Evolutionary conservation across 2,797 vertebrate genomes (phyloP), one percentile per base, ranked within the genome.

Genomic region (Cottoperca gobio): DNA sequence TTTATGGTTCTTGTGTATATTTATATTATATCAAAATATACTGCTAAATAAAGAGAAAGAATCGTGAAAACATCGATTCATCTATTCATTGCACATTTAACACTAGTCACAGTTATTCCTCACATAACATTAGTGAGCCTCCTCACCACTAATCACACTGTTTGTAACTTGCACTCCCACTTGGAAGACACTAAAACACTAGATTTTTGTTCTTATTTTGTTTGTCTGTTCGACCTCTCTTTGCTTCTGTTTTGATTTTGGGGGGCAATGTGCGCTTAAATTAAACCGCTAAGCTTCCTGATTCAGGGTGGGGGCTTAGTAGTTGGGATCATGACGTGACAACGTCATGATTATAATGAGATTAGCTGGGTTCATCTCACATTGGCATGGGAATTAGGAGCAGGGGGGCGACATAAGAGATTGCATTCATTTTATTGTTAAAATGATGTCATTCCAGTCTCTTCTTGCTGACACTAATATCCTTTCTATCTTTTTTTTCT

Each of bases 401-500:
- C 37, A 37, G 43, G 70, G 70, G 46, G 62, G 79, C 71, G 4
- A 84, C 85, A 84, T 86, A 48, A 91, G 82, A 93, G 90, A 93
- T 94, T 95, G 93, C 94, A 94, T 94, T 95, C 94, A 95, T 95
- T 96, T 95, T 95, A 94, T 93, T 95, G 95, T 95, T 94, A 93
- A 95, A 95, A 95, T 95, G 93, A 95, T 95, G 95, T 95, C 94
- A 95, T 95, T 95, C 91, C 93, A 91, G 94, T 94, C 93, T 95
- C 93, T 95, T 95, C 97, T 96, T 99, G 98, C 98, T 98, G 97
- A 97, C 96, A 99, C 97, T 99, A 99, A 99, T 99, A 97, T 98
- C 97, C 97, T 98, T 97, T 99, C 97, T 99, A 98, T 99, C 97
- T 98, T 97, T 99, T 97, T 95, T 97, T 96, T 97, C 93, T 94